Base-by-base conservation (phyloP, 2,113 vertebrate genomes). In the Cairina moschata region DNA sequence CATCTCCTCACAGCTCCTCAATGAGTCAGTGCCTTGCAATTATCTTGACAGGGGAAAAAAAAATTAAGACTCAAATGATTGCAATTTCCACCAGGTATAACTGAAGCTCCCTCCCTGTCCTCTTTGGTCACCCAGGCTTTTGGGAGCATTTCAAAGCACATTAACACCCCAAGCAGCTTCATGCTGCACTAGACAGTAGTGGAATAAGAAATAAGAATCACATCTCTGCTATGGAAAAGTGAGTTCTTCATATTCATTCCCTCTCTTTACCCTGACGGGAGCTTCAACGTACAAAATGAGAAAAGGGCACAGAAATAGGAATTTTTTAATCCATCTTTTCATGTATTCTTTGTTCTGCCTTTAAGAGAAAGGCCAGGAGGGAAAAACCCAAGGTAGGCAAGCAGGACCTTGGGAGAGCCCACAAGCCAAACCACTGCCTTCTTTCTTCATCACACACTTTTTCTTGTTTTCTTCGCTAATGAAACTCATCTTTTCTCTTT, bases 151-250 rank as follows among this genome's bases (percentile, higher is more conserved):
- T 92, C 69, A 1, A 22, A 89, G 69, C 77, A 46, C 22, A 13
- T 38, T 84, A 75, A 72, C 93, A 20, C 82, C 59, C 72, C 91
- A 73, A 87, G 65, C 52, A 60, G 89, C 73, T 93, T 85, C 73
- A 32, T 0, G 0, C 31, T 29, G 62, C 67, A 18, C 58, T 6
- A 46, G 56, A 65, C 50, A 81, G 87, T 15, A 6, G 15, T 44
- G 40, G 46, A 54, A 68, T 4, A 52, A 65, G 32, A 55, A 63
- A 83, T 52, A 78, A 54, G 69, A 92, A 87, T 65, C 60, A 50
- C 81, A 72, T 76, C 58, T 60, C 85, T 89, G 56, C 32, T 55
- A 38, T 4, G 23, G 66, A 68, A 71, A 94, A 91, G 48, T 6
- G 8, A 67, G 86, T 84, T 91, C 77, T 75, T 84, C 59, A 44